phyloP scores from a whole-genome alignment of 2,888 invertebrate species.

The Sinelater perroti region DNA sequence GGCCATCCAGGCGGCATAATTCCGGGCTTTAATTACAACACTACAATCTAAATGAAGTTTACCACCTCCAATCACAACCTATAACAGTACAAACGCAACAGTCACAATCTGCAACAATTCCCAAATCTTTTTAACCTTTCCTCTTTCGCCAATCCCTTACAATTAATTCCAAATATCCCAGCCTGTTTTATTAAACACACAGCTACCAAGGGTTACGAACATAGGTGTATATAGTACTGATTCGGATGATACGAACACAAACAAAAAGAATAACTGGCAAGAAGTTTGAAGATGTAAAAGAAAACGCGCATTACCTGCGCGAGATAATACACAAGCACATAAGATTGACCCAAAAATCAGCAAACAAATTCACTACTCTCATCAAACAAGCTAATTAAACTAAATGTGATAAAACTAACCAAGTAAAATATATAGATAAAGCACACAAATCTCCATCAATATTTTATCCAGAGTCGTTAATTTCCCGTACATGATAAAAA shows the following conservation, averaged over 20 bases:
- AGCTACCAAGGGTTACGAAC: not conserved
- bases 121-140: not conserved
- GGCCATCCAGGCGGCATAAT: slow-evolving; percentile 1
- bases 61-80: not conserved
- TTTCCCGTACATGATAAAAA: no score
- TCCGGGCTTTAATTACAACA: not conserved
- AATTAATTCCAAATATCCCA: slow-evolving; percentile 2
- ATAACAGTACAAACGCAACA: no score
- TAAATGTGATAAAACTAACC: not conserved
- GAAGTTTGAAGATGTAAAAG: not conserved
- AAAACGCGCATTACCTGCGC: slow-evolving; percentile 1
- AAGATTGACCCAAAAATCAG: not conserved
- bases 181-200: not conserved
- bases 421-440: no score
- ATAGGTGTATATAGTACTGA: not conserved
- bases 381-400: no score
- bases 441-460: no score
- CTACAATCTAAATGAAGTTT: not conserved
- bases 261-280: not conserved
- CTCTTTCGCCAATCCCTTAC: not conserved
- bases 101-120: slow-evolving; percentile 4
- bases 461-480: no score
- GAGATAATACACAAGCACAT: not conserved
- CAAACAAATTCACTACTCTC: not conserved
- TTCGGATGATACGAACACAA: not conserved